These are phyloP conservation scores for Centruroides sculpturatus DNA, from an alignment of 1,140 invertebrate genomes.

Conservation along the genomic window DNA sequence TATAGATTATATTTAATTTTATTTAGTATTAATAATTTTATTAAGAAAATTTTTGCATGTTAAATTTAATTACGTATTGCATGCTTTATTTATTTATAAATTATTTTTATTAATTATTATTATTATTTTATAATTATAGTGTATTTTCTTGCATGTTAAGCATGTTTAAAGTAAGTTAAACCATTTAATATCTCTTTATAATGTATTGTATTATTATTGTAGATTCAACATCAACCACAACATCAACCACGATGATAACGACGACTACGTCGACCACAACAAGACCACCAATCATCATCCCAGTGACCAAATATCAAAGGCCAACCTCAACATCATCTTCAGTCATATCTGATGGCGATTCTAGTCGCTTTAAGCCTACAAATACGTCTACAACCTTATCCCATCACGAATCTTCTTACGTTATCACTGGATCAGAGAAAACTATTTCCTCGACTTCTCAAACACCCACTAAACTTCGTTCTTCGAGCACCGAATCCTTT, in stretches of 20 bases:
- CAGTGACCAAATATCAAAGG: slow-evolving; percentile 2
- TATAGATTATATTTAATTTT: too few relatives aligned
- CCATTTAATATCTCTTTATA: too few relatives aligned
- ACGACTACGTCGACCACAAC: slow-evolving; percentile 16
- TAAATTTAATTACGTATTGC: too few relatives aligned
- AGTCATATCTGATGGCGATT: too few relatives aligned
- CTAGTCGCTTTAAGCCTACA: slow-evolving; percentile 12
- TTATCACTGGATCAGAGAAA: not conserved
- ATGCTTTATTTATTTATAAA: too few relatives aligned
- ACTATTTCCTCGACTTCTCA: not conserved
- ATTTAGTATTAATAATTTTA: too few relatives aligned
- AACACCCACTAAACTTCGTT: not conserved
- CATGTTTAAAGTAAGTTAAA: too few relatives aligned
- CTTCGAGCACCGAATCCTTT: slow-evolving; percentile 23
- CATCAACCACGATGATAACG: not conserved
- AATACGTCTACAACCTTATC: slow-evolving; percentile 11
- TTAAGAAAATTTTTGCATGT: too few relatives aligned
- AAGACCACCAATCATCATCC: slow-evolving; percentile 12
- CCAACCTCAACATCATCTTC: not conserved
- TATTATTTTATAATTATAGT: too few relatives aligned
- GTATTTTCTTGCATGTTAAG: too few relatives aligned
- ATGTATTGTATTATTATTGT: not conserved
- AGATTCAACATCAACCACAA: slow-evolving; percentile 10
- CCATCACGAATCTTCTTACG: not conserved
- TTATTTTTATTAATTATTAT: too few relatives aligned